phyloP scores from a whole-genome alignment of 2,113 vertebrate genomes.

The Hylia prasina region DNA sequence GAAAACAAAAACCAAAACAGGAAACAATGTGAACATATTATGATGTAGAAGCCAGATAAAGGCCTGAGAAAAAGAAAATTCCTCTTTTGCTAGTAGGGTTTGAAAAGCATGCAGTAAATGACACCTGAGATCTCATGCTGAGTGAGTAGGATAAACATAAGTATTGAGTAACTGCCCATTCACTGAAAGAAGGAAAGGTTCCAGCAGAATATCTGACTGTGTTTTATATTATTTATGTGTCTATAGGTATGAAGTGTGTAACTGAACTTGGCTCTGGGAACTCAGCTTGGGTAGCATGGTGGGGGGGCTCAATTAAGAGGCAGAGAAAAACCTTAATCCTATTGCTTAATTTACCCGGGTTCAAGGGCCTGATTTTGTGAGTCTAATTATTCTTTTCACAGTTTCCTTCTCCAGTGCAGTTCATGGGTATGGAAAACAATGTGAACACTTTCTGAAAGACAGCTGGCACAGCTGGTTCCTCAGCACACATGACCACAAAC shows the following conservation, averaged over 20 bases:
- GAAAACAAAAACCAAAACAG: neutral
- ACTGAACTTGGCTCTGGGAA: neutral
- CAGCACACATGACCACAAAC: neutral
- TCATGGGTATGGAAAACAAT: neutral
- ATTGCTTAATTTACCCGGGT: neutral
- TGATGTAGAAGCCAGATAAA: neutral
- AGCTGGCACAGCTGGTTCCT: neutral
- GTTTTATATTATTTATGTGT: neutral
- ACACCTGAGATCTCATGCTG: neutral
- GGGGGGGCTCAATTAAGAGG: neutral
- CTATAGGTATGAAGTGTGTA: neutral
- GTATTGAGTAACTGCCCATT: neutral
- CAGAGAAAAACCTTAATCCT: neutral
- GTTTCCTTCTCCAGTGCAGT: neutral
- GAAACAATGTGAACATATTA: neutral
- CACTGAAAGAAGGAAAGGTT: neutral
- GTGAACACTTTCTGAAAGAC: neutral
- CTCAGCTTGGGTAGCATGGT: neutral
- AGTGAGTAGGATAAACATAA: neutral
- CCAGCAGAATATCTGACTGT: neutral
- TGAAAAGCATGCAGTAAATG: neutral
- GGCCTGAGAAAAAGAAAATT: neutral
- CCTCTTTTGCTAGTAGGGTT: neutral
- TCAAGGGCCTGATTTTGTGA: neutral
- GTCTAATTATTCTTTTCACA: neutral